Conservation (phyloP, 1,140 invertebrate genomes). For the Lepidurus packardi region DNA sequence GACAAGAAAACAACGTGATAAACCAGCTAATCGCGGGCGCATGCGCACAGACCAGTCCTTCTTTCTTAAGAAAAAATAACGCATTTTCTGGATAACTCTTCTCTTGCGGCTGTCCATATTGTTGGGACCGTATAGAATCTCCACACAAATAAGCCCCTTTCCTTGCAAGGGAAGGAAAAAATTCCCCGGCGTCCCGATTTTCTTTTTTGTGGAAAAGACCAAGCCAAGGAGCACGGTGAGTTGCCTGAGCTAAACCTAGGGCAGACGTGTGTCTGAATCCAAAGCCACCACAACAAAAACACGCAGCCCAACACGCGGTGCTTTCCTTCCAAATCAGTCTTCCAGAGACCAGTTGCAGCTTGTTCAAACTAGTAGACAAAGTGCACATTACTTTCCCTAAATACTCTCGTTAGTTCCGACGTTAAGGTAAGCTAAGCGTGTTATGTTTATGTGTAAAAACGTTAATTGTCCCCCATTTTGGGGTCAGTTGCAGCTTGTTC, state of each 20-base stretch:
- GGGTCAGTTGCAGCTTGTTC: background rate
- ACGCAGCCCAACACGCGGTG: background rate
- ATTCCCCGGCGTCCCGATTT: background rate
- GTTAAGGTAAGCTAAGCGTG: background rate
- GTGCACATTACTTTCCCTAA: background rate
- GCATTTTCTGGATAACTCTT: background rate
- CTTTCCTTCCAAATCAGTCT: background rate
- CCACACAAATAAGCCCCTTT: background rate
- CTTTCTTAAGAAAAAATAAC: too few species aligned
- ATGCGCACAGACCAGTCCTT: too few species aligned
- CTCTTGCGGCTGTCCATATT: background rate
- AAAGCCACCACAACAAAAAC: conserved; percentile 9
- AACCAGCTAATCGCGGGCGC: too few species aligned
- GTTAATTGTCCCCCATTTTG: background rate
- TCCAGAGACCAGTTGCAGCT: background rate
- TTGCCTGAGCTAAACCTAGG: background rate
- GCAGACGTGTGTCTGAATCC: conserved; percentile 13
- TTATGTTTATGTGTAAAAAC: background rate
- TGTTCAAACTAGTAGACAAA: background rate
- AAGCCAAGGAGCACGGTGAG: background rate
- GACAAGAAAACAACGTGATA: too few species aligned
- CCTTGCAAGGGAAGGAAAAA: background rate
- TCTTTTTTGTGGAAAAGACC: background rate
- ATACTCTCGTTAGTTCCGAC: background rate
- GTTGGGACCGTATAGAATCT: background rate